phyloP scores from a whole-genome alignment of 2,888 invertebrate species.

The Coecobrya sp. region DNA sequence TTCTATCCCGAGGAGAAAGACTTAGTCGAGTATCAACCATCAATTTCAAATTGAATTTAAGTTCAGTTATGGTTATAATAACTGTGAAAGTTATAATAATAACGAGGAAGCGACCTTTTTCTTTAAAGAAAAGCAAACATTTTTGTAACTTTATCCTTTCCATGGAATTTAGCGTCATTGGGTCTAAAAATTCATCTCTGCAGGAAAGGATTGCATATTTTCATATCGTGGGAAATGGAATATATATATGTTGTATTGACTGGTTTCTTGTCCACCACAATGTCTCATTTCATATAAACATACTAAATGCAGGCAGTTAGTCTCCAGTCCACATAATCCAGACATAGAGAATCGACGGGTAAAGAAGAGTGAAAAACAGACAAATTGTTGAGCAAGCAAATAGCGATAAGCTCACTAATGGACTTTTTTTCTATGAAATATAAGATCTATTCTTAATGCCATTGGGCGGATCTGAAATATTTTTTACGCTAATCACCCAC shows the following conservation, averaged over 20 bases:
- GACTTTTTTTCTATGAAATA: slow-evolving; percentile 32
- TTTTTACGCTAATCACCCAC: slow-evolving; percentile 22
- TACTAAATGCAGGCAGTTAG: not conserved
- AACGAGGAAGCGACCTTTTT: not conserved
- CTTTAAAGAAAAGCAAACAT: not conserved
- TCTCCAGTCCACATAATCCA: not conserved
- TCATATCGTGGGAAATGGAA: slow-evolving; percentile 59
- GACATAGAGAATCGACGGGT: not conserved
- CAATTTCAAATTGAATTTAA: not conserved
- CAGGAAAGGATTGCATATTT: not conserved
- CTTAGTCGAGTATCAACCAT: not conserved
- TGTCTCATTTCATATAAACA: not conserved
- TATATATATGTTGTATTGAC: not conserved
- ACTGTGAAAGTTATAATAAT: not conserved
- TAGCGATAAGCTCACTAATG: slow-evolving; percentile 48
- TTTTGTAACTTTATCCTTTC: not conserved
- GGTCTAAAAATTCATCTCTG: not conserved
- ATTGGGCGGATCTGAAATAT: slow-evolving; percentile 24
- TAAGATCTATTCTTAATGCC: slow-evolving; percentile 42
- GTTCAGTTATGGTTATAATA: not conserved
- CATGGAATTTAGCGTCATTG: not conserved
- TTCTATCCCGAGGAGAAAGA: no score
- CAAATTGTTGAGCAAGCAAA: slow-evolving; percentile 51
- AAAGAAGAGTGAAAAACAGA: slow-evolving; percentile 2
- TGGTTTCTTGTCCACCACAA: not conserved